These are phyloP conservation scores for Sciaenops ocellatus DNA, from an alignment of 2,797 vertebrate genomes.

Conservation along the genomic window DNA sequence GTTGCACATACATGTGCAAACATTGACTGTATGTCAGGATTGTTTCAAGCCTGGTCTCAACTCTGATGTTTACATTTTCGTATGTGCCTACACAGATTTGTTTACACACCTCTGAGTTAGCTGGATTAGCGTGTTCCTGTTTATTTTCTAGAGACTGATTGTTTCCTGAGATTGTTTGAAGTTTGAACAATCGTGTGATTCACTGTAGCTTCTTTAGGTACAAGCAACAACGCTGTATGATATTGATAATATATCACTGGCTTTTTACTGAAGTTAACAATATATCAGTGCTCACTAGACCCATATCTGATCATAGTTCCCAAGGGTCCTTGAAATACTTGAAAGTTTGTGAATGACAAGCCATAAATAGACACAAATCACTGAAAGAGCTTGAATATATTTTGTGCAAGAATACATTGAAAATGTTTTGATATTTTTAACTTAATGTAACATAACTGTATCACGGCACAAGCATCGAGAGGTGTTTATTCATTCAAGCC, in stretches of 20 bases:
- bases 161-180: conserved; percentile 35
- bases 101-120: not conserved
- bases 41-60: conserved; percentile 5
- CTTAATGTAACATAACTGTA: too few relatives aligned
- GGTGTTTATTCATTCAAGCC: too few relatives aligned
- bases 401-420: too few relatives aligned
- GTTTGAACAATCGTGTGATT: not conserved
- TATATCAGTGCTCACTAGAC: too few relatives aligned
- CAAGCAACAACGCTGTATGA: not conserved
- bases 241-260: not conserved
- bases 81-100: not conserved
- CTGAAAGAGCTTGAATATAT: too few relatives aligned
- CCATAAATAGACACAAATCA: too few relatives aligned
- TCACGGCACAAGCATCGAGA: too few relatives aligned
- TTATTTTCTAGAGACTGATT: conserved; percentile 43
- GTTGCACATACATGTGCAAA: conserved; percentile 1
- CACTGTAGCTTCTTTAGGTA: not conserved
- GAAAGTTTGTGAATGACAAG: too few relatives aligned
- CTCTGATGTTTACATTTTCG: conserved; percentile 38
- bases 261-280: not conserved
- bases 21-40: not conserved
- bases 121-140: conserved; percentile 37
- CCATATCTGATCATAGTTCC: too few relatives aligned
- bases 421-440: too few relatives aligned
- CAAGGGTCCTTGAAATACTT: too few relatives aligned